phyloP scores from a whole-genome alignment of 2,113 vertebrate species.

The Numida meleagris region DNA sequence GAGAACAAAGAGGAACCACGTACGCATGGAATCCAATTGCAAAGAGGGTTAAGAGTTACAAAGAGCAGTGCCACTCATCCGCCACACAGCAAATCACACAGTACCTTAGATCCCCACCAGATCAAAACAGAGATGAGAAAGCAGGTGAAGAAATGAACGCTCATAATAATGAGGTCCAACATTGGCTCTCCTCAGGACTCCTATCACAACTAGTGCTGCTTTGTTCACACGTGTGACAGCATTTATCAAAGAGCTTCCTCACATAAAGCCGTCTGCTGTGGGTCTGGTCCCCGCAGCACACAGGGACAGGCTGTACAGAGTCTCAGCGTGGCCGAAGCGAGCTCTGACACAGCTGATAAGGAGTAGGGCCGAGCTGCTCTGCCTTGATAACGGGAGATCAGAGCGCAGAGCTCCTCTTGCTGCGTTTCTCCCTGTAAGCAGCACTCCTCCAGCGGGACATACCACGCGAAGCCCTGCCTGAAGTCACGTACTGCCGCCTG shows the following conservation, averaged over 20 bases:
- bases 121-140: not conserved
- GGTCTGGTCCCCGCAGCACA: accelerated
- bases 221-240: accelerated
- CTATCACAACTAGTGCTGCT: not conserved
- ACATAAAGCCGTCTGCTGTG: accelerated
- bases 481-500: accelerated
- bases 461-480: not conserved
- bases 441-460: not conserved
- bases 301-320: not conserved
- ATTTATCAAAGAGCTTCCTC: accelerated
- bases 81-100: not conserved
- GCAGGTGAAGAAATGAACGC: constrained; percentile 8
- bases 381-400: constrained; percentile 57
- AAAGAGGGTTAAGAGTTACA: not conserved
- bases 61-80: not conserved
- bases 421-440: not conserved
- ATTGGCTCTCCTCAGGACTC: accelerated
- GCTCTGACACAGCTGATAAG: constrained; percentile 64
- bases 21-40: accelerated
- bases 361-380: not conserved
- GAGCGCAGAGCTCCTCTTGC: not conserved
- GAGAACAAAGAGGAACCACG: accelerated
- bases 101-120: not conserved
- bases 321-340: not conserved
- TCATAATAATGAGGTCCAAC: constrained; percentile 25